Evolutionary conservation across 2,113 vertebrate genomes (phyloP).

Genomic region (Chauna torquata): DNA sequence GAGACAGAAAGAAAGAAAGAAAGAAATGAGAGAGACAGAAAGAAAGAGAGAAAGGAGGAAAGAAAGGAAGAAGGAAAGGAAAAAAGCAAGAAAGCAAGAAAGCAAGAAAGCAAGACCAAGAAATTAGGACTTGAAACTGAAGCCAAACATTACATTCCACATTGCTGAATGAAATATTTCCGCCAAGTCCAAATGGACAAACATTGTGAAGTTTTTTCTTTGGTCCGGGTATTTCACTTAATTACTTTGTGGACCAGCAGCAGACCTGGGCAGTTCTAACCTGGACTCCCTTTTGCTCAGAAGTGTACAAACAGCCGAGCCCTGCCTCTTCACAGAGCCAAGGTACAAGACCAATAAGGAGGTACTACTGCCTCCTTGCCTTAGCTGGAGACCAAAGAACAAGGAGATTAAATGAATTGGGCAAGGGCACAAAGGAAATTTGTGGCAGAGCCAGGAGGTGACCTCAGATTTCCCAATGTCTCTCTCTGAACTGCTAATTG

Average conservation of each 20-base stretch:
- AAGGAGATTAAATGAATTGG: neutral
- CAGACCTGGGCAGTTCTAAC: neutral
- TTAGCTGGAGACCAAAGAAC: neutral
- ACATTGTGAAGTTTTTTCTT: neutral
- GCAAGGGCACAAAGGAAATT: neutral
- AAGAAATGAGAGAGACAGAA: too few relatives aligned
- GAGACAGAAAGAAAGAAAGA: too few relatives aligned
- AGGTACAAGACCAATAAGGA: neutral
- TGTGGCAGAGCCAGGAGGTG: neutral
- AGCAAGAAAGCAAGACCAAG: neutral
- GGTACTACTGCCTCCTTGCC: neutral
- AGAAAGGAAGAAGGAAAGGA: neutral
- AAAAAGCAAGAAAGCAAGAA: neutral
- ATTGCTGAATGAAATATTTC: neutral
- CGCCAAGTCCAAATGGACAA: neutral
- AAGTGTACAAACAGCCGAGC: neutral
- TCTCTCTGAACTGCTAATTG: neutral
- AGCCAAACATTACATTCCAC: neutral
- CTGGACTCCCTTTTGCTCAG: neutral
- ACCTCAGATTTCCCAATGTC: neutral
- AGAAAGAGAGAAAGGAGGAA: neutral
- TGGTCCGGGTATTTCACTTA: neutral
- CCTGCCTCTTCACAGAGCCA: neutral
- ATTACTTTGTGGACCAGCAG: neutral
- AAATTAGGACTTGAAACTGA: neutral